Percentiles rank a stretch among this genome's conserved stretches.
phyloP scores from a whole-genome alignment of 2,113 vertebrate genomes.

The Synodontis membranacea region DNA sequence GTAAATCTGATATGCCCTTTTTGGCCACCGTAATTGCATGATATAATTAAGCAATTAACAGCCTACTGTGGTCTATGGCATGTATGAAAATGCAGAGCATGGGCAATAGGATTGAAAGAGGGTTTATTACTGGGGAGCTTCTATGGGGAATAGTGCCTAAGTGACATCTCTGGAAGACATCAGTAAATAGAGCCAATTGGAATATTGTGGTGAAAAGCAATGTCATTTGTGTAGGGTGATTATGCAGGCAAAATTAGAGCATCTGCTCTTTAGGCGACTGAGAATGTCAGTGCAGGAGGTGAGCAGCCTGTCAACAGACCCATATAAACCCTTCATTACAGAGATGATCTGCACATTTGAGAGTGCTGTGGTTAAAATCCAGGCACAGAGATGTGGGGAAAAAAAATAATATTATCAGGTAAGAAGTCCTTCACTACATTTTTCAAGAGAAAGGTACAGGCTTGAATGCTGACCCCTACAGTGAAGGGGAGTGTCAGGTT shows the following conservation, averaged over 20 bases:
- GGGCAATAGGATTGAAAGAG: not conserved
- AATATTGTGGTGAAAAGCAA: not conserved
- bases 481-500: not conserved
- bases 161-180: not conserved
- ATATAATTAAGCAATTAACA: not conserved
- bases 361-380: not conserved
- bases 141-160: not conserved
- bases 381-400: not conserved
- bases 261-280: not conserved
- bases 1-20: no score
- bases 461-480: not conserved
- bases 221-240: not conserved
- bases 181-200: not conserved
- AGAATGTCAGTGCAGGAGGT: not conserved
- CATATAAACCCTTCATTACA: not conserved
- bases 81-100: not conserved
- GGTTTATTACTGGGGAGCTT: not conserved
- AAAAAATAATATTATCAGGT: not conserved
- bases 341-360: not conserved
- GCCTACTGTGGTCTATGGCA: not conserved
- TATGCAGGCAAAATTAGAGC: not conserved
- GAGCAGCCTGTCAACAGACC: not conserved
- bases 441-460: not conserved
- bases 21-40: no score
- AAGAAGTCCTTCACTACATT: not conserved